Base-by-base conservation (phyloP, 2,888 invertebrate genomes). In the Anticlea derivata region DNA sequence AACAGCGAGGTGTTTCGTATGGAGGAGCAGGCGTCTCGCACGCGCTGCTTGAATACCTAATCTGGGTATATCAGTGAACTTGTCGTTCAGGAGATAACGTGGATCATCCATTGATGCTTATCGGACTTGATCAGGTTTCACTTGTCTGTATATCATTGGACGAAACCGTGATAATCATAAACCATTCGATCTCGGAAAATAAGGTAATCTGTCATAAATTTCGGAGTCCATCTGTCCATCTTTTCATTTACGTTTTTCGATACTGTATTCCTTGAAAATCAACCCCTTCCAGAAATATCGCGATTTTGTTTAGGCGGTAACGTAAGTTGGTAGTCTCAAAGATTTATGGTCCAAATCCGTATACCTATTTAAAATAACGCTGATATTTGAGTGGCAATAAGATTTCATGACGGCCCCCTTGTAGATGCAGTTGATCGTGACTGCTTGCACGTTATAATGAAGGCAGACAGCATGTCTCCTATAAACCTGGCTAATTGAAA, bases 61-160 rank as follows among this genome's bases (percentile, higher is more conserved):
- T 83, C 44, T 77, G 69, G 76, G 65, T 75, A 76, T 80, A 81
- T 80, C 83, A 84, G 83, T 87, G 86, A 87, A 86, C 86, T 88
- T 85, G 82, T 70, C 59, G 55, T 66, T 72, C 68, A 48, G 58
- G 78, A 87, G 86, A 86, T 86, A 72, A 82, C 64, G 70, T 69
- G 66, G 64, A 62, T 67, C 54, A 52, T 45, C 26, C 50, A 56
- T 48, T 56, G 58, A 52, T 58, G 41, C 50, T 43, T 54, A 64
- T 69, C 67, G 49, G 61, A 59, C 50, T 54, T 10, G 20, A 20
- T 29, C 7, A 34, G 12, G 7, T 53, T 53, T 52, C 52, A 48
- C 53, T 53, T 41, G 13, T 29, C 24, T 27, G 11, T 26, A 24
- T 23, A 17, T 8, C n/a, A 11, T 29, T 17, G 5, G 1, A 33